Evolutionary conservation across 2,888 invertebrate genomes (phyloP), one percentile per base, ranked within the genome.

Genomic region (Xylota segnis): DNA sequence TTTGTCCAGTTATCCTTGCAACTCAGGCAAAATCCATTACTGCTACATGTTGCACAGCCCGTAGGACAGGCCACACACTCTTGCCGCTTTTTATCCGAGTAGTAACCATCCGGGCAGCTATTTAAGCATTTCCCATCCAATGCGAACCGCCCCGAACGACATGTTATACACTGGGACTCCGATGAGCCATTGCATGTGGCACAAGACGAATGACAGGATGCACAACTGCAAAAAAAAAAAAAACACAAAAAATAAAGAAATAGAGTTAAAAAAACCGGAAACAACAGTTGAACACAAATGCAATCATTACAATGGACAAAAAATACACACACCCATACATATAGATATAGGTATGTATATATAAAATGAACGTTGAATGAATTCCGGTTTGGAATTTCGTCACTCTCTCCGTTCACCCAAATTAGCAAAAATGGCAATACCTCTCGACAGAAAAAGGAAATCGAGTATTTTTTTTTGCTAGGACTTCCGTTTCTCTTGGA

Each of bases 161-260:
- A 98, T 12, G 96, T 95, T 89, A 97, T 96, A 92, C 97, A 98
- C 90, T 97, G 96, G 27, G 95, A 94, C 89, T 95, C 95, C 37
- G 95, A 94, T 14, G 96, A 94, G 34, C 97, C 97, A 88, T 94
- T 95, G 91, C 97, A 97, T 27, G 96, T 96, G 89, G 96, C 95
- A 91, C 97, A 97, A 27, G 95, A 94, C 63, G 94, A 92, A 92
- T 97, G 96, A 90, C 97, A 97, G 63, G 95, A 94, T 40, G 95
- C 94, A 91, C 97, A 97, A 90, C 95, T 96, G 88, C 4, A 88
- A 75, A 66, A 68, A 66, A 56, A 40, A 43, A 14, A 59, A 70
- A 65, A 56, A 74, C n/a, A 66, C n/a, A 78, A 59, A 37, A 27
- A 45, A 68, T n/a, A 52, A 47, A 9, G 68, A 18, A 66, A 71